These are phyloP conservation scores for Parambassis ranga DNA, from an alignment of 2,797 vertebrate species.

Conservation along the genomic window DNA sequence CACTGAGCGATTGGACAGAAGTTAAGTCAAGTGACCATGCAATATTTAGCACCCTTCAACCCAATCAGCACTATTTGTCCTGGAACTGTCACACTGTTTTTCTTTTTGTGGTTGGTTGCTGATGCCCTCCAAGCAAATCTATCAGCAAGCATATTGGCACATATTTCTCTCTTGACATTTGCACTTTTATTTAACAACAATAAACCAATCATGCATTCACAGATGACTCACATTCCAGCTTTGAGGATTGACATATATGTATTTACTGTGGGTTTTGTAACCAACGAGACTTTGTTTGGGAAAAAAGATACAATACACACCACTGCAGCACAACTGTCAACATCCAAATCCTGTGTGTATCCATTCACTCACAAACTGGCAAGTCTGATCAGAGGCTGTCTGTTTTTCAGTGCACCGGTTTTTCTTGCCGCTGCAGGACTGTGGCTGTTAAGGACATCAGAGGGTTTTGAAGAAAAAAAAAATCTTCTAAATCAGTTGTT, in stretches of 20 bases:
- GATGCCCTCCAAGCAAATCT: slow-evolving; percentile 62
- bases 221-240: slow-evolving; percentile 41
- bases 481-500: slow-evolving; percentile 8
- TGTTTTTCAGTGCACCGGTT: slow-evolving; percentile 20
- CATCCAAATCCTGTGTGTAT: slow-evolving; percentile 16
- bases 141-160: slow-evolving; percentile 49
- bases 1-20: slow-evolving; percentile 5
- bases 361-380: slow-evolving; percentile 11
- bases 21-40: slow-evolving; percentile 44
- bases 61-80: slow-evolving; percentile 57
- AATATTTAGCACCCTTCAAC: slow-evolving; percentile 44
- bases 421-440: slow-evolving; percentile 27
- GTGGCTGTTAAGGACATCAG: slow-evolving; percentile 12
- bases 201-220: slow-evolving; percentile 33
- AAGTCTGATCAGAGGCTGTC: slow-evolving; percentile 18
- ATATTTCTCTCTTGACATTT: slow-evolving; percentile 50
- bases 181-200: slow-evolving; percentile 57
- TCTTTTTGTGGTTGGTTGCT: slow-evolving; percentile 42
- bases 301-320: slow-evolving; percentile 9
- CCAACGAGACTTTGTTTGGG: slow-evolving; percentile 26
- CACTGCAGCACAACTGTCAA: slow-evolving; percentile 18
- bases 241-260: slow-evolving; percentile 6
- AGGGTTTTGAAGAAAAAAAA: slow-evolving; percentile 29
- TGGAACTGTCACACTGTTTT: slow-evolving; percentile 49
- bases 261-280: slow-evolving; percentile 46